phyloP scores from a whole-genome alignment of 1,140 invertebrate species.

The Aphelenchoides besseyi region DNA sequence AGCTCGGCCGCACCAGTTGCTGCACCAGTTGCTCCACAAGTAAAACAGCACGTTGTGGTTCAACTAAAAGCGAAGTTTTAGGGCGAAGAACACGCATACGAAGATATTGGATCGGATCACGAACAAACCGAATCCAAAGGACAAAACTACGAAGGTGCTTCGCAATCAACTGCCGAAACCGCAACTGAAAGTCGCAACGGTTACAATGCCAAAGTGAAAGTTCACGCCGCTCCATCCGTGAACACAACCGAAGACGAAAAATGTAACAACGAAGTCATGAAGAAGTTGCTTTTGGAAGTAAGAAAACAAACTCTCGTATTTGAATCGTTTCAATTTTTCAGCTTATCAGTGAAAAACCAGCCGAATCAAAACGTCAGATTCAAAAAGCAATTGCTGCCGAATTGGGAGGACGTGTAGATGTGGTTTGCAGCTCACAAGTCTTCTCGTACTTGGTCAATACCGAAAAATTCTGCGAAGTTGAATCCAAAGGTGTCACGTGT shows the following conservation, averaged over 20 bases:
- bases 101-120: slow-evolving; percentile 22
- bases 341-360: slow-evolving; percentile 46
- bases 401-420: slow-evolving; percentile 46
- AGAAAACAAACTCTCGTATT: background rate
- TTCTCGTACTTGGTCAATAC: slow-evolving; percentile 42
- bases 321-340: slow-evolving; percentile 13
- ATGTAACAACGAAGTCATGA: slow-evolving; percentile 25
- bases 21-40: slow-evolving; percentile 10
- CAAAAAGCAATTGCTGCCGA: slow-evolving; percentile 38
- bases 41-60: no score
- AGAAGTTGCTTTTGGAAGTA: slow-evolving; percentile 17
- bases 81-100: slow-evolving; percentile 24
- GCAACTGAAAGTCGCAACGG: background rate
- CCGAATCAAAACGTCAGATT: slow-evolving; percentile 44
- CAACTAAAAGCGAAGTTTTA: no score
- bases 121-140: background rate
- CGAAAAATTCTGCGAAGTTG: slow-evolving; percentile 38
- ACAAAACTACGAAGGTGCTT: slow-evolving; percentile 14
- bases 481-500: slow-evolving; percentile 42
- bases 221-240: slow-evolving; percentile 4
- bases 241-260: background rate
- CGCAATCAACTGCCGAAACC: background rate
- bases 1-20: background rate
- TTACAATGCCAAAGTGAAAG: slow-evolving; percentile 21
- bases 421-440: slow-evolving; percentile 32